A percentile compares a stretch with the other conserved stretches of the same genome.
phyloP scores from a whole-genome alignment of 1,140 invertebrate species.

The Geopemphigus sp. region DNA sequence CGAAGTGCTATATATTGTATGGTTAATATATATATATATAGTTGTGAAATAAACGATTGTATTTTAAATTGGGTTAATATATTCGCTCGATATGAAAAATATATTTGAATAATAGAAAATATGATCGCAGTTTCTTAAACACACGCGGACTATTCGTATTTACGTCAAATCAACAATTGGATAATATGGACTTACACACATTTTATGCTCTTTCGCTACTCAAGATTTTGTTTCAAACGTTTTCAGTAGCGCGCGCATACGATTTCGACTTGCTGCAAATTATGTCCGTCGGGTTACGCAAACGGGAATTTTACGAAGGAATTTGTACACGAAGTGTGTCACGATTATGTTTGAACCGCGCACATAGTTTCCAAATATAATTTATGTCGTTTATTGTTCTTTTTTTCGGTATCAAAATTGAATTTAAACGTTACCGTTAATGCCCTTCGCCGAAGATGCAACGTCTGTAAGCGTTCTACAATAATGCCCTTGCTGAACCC shows the following conservation, averaged over 20 bases:
- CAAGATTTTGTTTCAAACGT: no score
- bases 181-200: no score
- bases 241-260: no score
- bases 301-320: not conserved
- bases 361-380: not conserved
- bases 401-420: not conserved
- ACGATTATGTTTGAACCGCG: no score
- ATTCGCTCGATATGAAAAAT: not conserved
- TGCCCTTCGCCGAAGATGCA: not conserved
- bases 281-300: no score
- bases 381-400: not conserved
- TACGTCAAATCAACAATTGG: no score
- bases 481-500: conserved; percentile 14
- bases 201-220: no score
- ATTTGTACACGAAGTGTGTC: no score
- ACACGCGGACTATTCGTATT: no score
- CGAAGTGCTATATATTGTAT: not conserved
- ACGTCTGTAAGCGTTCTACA: not conserved
- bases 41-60: conserved; percentile 27
- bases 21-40: not conserved
- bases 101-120: not conserved
- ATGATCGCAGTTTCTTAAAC: no score
- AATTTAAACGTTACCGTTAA: not conserved
- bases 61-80: conserved; percentile 20
- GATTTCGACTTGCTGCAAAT: no score